These are phyloP conservation scores for Athene cunicularia DNA, from an alignment of 2,113 vertebrate genomes.

Conservation along the genomic window DNA sequence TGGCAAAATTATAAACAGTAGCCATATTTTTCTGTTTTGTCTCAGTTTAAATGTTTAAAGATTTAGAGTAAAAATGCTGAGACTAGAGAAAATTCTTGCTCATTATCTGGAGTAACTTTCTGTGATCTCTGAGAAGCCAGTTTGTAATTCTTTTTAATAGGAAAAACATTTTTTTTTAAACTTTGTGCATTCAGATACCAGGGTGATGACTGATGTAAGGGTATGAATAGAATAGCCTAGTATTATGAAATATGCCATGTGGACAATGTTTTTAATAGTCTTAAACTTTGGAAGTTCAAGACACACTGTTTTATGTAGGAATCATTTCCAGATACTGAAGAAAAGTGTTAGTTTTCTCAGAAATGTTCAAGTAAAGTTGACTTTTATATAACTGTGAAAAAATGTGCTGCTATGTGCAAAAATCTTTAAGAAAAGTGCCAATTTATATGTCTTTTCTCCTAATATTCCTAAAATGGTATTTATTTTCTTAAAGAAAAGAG, in stretches of 20 bases:
- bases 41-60: background rate
- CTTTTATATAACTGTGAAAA: conserved; percentile 70
- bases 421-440: conserved; percentile 55
- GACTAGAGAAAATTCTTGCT: background rate
- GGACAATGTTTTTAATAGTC: background rate
- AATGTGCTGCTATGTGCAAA: conserved; percentile 69
- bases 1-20: background rate
- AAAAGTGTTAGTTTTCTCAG: conserved; percentile 69
- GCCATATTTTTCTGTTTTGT: background rate
- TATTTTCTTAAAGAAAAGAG: conserved; percentile 61
- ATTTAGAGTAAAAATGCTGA: background rate
- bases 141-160: background rate
- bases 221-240: background rate
- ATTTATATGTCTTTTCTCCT: conserved; percentile 57
- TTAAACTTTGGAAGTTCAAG: background rate
- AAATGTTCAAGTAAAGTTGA: conserved; percentile 62
- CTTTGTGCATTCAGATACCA: background rate
- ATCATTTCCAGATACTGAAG: conserved; percentile 64
- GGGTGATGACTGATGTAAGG: background rate
- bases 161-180: background rate
- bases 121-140: background rate
- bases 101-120: background rate
- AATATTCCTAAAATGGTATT: conserved; percentile 63
- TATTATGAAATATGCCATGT: conserved; percentile 26
- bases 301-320: conserved; percentile 40